These are phyloP conservation scores for Buteo buteo DNA, from an alignment of 2,113 vertebrate genomes.

Conservation along the genomic window DNA sequence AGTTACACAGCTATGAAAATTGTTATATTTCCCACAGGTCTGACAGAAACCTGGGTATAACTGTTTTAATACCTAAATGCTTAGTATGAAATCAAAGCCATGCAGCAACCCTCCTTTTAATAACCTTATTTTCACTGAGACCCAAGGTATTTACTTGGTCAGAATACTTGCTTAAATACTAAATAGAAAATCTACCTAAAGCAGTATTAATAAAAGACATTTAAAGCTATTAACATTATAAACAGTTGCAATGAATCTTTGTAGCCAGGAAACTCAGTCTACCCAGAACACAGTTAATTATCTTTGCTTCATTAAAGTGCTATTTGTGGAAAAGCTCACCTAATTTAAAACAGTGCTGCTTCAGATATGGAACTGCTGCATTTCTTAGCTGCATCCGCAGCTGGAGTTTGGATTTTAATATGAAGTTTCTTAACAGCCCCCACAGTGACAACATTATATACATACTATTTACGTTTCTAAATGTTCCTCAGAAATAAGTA, in stretches of 20 bases:
- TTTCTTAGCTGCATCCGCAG: neutral
- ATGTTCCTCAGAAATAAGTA: neutral
- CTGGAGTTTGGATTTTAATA: neutral
- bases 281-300: neutral
- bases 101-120: neutral
- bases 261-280: neutral
- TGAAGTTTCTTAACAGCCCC: neutral
- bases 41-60: neutral
- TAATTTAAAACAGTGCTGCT: neutral
- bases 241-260: neutral
- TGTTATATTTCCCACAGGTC: neutral
- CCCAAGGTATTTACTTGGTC: neutral
- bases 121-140: neutral
- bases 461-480: neutral
- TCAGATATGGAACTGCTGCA: neutral
- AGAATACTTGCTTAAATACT: neutral
- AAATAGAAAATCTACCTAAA: neutral
- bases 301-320: neutral
- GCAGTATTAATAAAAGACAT: neutral
- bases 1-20: neutral
- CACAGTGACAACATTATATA: neutral
- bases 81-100: neutral
- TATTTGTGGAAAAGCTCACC: neutral
- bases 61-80: neutral
- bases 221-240: neutral